Conservation (phyloP, 2,113 vertebrate species). For the Laticauda colubrina region DNA sequence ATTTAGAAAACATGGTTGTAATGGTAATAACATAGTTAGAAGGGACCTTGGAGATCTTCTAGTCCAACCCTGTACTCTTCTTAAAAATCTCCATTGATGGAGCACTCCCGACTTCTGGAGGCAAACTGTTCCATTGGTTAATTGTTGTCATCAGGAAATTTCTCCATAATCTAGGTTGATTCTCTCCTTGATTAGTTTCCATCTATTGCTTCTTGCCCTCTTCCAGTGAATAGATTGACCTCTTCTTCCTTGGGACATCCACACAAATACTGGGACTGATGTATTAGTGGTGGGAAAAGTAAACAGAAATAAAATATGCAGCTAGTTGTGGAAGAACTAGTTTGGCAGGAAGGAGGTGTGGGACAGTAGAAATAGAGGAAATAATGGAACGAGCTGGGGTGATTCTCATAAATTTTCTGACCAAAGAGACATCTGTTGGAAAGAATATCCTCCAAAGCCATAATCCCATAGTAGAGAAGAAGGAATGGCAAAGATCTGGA, state of each 20-base stretch:
- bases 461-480: not conserved
- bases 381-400: not conserved
- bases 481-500: not conserved
- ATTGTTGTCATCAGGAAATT: too few relatives aligned
- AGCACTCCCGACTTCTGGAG: too few relatives aligned
- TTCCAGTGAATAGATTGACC: too few relatives aligned
- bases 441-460: not conserved
- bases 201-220: too few relatives aligned
- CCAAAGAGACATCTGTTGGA: not conserved
- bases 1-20: not conserved
- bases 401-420: not conserved
- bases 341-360: not conserved
- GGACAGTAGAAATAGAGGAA: not conserved
- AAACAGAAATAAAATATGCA: not conserved
- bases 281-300: not conserved
- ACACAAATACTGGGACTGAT: too few relatives aligned
- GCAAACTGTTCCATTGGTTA: too few relatives aligned
- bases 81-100: too few relatives aligned
- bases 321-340: not conserved
- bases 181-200: too few relatives aligned
- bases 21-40: not conserved
- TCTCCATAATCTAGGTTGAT: too few relatives aligned
- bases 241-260: too few relatives aligned
- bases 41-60: too few relatives aligned
- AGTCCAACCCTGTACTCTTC: too few relatives aligned